Evolutionary conservation across 2,888 invertebrate genomes (phyloP), one percentile per base, ranked within the genome.

Genomic region (Melolontha melolontha): DNA sequence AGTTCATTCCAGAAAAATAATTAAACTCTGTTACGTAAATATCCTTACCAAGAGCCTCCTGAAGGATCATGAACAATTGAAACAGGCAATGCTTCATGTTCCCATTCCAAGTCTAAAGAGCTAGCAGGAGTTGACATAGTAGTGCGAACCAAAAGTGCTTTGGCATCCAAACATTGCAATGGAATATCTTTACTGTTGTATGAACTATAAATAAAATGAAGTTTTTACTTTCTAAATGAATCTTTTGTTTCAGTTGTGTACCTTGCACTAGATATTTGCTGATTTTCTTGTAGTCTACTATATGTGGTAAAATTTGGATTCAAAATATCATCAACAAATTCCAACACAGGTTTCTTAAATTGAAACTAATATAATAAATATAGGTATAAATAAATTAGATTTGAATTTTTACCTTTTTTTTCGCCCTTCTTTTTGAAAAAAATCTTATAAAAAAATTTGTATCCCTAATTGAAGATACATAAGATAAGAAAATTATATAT

Each of bases 101-200:
- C 91, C 91, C 91, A 91, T 80, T 91, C 91, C 66, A 91, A 82
- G 77, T 91, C 91, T 66, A 91, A 80, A 4, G 90, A 90, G 75
- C 89, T 90, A n/a, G 87, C 88, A 34, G 90, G 87, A 29, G 90
- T 90, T 42, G 87, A 87, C 47, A 85, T 79, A 22, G 79, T 77
- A 11, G 83, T 83, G 66, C 79, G 76, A 59, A 79, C 78, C 69
- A 84, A 70, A 7, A 87, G 81, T 71, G 84, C 86, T 75, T 84
- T 81, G 44, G 87, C 88, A 79, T 89, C 89, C 59, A 89, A 81
- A 76, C 86, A 87, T 81, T 89, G 89, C 44, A 89, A 78, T 57
- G 87, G 87, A 67, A 88, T 87, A 71, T 89, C 88, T 75, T 82
- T 75, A 59, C 85, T 84, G 51, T 78, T 79, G 71, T 79, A 79